phyloP scores from a whole-genome alignment of 2,113 vertebrate genomes.

The Turdus rufiventris region DNA sequence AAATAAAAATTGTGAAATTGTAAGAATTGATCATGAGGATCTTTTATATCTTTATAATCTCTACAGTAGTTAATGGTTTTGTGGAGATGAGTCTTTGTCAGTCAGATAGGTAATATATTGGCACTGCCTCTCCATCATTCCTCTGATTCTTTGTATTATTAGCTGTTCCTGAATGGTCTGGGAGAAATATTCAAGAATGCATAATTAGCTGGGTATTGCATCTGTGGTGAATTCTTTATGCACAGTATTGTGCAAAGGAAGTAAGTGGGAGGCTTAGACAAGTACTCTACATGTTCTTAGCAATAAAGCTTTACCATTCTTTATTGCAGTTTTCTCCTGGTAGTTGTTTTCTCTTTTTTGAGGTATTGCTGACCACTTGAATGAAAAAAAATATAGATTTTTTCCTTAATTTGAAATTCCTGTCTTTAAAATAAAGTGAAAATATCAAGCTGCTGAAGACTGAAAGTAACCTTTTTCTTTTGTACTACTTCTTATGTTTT shows the following conservation, averaged over 20 bases:
- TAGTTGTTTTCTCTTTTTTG: not conserved
- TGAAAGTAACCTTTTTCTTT: not conserved
- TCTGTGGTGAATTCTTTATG: not conserved
- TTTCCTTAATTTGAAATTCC: not conserved
- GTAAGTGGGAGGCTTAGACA: not conserved
- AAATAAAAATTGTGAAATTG: not conserved
- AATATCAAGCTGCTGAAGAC: not conserved
- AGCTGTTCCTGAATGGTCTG: not conserved
- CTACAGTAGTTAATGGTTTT: not conserved
- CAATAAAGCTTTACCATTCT: not conserved
- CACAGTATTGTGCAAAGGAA: not conserved
- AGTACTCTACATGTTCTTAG: not conserved
- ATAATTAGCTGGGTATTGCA: not conserved
- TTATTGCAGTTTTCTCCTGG: not conserved
- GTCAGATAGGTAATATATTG: not conserved
- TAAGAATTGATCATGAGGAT: not conserved
- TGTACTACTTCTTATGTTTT: not conserved
- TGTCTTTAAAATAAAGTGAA: not conserved
- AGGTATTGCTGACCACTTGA: not conserved
- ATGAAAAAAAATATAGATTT: not conserved
- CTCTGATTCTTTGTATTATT: not conserved
- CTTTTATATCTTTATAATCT: not conserved
- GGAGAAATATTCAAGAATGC: not conserved
- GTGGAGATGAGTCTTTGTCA: not conserved
- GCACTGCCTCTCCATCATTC: not conserved